Percentiles rank a stretch among this genome's conserved stretches.
Evolutionary conservation across 2,797 vertebrate species (phyloP).

Genomic region (Thamnophis elegans): DNA sequence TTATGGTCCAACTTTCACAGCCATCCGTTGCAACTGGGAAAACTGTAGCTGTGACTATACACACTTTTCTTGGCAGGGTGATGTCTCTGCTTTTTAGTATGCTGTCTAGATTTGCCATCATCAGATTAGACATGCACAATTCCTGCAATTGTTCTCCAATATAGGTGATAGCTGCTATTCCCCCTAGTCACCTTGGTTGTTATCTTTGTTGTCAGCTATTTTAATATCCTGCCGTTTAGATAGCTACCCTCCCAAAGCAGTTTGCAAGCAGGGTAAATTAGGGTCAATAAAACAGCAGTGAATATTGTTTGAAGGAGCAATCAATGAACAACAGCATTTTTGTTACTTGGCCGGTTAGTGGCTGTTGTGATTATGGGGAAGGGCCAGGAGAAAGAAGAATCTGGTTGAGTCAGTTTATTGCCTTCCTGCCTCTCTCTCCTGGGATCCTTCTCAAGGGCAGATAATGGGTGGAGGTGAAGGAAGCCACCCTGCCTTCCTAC

Average conservation of each 20-base stretch:
- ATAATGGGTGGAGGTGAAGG: neutral
- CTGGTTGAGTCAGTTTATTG: neutral
- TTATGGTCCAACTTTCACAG: no score
- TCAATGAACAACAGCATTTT: neutral
- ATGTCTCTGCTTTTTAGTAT: no score
- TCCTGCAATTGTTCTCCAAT: neutral
- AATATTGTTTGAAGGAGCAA: neutral
- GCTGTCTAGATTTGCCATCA: neutral
- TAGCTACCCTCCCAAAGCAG: neutral
- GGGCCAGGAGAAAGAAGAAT: neutral
- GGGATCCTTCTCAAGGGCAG: neutral
- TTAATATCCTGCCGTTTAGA: neutral
- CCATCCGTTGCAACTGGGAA: no score
- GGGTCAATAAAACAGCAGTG: neutral
- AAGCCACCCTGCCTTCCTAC: neutral
- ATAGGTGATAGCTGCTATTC: neutral
- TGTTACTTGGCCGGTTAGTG: neutral
- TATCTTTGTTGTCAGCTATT: neutral
- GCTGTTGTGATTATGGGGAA: neutral
- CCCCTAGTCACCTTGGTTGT: neutral
- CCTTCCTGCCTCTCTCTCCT: neutral
- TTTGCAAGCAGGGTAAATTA: neutral
- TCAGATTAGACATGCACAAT: neutral
- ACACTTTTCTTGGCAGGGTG: no score
- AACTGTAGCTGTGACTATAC: no score